These are phyloP conservation scores for Cylloceria caligata DNA, from an alignment of 2,888 invertebrate species.

Conservation along the genomic window DNA sequence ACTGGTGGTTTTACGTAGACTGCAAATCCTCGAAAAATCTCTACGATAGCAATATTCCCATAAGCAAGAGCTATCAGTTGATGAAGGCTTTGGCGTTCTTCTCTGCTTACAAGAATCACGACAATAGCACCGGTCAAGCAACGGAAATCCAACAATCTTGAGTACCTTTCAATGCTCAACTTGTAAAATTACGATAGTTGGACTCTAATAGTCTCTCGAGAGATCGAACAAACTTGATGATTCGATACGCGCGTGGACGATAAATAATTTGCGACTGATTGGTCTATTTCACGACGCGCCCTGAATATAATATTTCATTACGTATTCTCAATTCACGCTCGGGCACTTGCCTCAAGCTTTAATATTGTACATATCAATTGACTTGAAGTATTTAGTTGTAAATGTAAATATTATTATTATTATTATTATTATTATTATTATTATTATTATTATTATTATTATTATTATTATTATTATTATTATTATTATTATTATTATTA, in stretches of 20 bases:
- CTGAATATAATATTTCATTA: background rate
- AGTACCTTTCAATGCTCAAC: background rate
- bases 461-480: background rate
- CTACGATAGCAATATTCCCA: conserved; percentile 95
- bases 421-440: background rate
- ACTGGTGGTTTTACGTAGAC: conserved; percentile 98
- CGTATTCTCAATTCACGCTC: conserved; percentile 44
- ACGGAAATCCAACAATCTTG: conserved; percentile 59
- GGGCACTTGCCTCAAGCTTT: conserved; percentile 64
- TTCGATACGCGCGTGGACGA: background rate
- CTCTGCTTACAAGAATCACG: conserved; percentile 92
- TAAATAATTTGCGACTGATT: conserved; percentile 12
- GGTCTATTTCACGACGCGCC: conserved; percentile 22
- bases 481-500: too few species aligned
- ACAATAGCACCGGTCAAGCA: conserved; percentile 76
- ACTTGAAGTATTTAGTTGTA: conserved; percentile 63
- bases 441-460: background rate
- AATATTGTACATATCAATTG: conserved; percentile 66
- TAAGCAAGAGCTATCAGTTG: conserved; percentile 95
- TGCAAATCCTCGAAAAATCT: conserved; percentile 92
- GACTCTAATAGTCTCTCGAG: background rate
- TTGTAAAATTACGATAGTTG: background rate
- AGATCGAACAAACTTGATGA: conserved; percentile 5
- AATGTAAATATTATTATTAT: conserved; percentile 58
- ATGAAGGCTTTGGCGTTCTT: conserved; percentile 96